Conservation (phyloP, 1,140 invertebrate genomes). For the Pogonomyrmex barbatus region DNA sequence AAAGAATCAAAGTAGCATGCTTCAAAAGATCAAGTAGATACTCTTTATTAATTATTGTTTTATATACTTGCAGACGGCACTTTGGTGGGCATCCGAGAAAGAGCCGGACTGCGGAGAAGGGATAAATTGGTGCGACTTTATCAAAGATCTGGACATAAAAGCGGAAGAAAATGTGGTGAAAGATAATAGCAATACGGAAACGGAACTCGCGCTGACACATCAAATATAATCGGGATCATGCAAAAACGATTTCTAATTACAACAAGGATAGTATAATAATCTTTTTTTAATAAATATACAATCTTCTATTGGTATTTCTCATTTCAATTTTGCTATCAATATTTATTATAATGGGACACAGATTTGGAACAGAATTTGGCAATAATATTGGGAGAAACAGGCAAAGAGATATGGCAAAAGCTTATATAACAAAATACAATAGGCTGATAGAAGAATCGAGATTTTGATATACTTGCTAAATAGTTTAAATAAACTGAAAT, state of each 20-base stretch:
- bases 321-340: slow-evolving; percentile 1
- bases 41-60: slow-evolving; percentile 57
- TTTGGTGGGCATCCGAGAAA: slow-evolving; percentile 85
- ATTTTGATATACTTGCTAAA: too few species aligned
- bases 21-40: too few species aligned
- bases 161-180: slow-evolving; percentile 44
- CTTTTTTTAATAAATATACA: background rate
- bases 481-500: too few species aligned
- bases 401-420: too few species aligned
- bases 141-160: slow-evolving; percentile 85
- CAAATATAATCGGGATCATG: background rate
- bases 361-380: too few species aligned
- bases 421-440: too few species aligned
- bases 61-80: slow-evolving; percentile 78
- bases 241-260: background rate
- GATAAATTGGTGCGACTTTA: slow-evolving; percentile 86
- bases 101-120: slow-evolving; percentile 80
- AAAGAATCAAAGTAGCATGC: too few species aligned
- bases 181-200: background rate
- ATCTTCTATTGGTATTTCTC: background rate
- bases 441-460: too few species aligned
- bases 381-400: too few species aligned
- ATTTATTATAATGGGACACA: background rate
- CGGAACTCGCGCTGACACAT: background rate
- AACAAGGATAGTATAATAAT: background rate